Percentiles rank a stretch among this genome's conserved stretches.
These are phyloP conservation scores for Rotaria macrura DNA, from an alignment of 2,888 invertebrate genomes.

Conservation along the genomic window DNA sequence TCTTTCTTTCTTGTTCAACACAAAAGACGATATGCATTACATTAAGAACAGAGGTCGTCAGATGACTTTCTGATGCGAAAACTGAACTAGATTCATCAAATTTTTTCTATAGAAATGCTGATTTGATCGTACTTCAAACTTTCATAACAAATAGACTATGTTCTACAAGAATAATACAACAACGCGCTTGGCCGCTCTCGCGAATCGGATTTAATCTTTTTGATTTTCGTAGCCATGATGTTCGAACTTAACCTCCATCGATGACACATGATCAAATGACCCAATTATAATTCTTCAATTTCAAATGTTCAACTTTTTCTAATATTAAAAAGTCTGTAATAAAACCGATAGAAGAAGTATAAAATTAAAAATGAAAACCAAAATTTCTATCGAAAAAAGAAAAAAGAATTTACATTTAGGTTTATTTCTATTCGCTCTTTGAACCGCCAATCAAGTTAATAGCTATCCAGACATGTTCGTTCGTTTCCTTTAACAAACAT, in stretches of 20 bases:
- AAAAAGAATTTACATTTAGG: no score
- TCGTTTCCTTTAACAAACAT: no score
- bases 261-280: not conserved
- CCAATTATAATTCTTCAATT: not conserved
- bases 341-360: not conserved
- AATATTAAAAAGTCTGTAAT: not conserved
- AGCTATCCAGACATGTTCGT: no score
- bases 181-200: not conserved
- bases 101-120: not conserved
- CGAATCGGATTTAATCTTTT: constrained; percentile 12
- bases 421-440: no score
- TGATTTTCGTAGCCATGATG: not conserved
- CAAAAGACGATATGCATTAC: not conserved
- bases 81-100: not conserved
- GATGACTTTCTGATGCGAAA: not conserved
- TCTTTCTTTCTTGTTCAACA: constrained; percentile 3
- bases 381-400: no score
- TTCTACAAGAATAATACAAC: not conserved
- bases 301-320: not conserved
- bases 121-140: not conserved
- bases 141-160: not conserved
- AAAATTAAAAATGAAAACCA: not conserved
- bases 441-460: no score
- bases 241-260: not conserved
- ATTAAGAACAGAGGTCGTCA: not conserved